Evolutionary conservation across 2,888 invertebrate species (phyloP), one percentile per base, ranked within the genome.

Genomic region (Caenorhabditis macrosperma): DNA sequence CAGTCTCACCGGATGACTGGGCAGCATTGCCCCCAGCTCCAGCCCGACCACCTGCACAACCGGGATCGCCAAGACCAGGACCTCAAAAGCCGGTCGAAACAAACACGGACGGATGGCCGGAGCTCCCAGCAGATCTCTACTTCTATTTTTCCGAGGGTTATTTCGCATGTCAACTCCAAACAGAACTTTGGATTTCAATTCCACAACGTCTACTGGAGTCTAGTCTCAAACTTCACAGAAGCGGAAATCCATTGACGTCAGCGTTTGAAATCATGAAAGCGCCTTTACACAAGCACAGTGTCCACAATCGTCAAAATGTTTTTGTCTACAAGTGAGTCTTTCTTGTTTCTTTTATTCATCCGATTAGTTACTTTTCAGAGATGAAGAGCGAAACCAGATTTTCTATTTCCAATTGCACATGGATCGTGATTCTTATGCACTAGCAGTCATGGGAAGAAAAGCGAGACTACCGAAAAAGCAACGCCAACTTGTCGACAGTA

Each of bases 91-190:
- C 15, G 5, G 5, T 15, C 15, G 38, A 38, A 38, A 38, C 9
- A 12, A 22, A n/a, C 33, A 17, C 20, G 7, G 54, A 20, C 28
- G 15, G 24, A 3, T 12, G 38, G 0, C 24, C 48, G 24, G 41
- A 41, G 3, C 28, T 64, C 10, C 50, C 30, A 5, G 28, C 22
- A 6, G 72, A 72, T 35, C 20, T 72, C 20, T 64, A 72, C 10
- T 85, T 57, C 74, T 76, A 79, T 55, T 93, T 93, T 86, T 92
- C 92, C 48, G 93, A 94, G 0, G 95, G 95, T 2, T 93, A 93
- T 90, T 95, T 95, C 90, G 93, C 94, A 48, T 95, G 95, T 90
- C 93, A 93, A 4, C 93, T 94, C n/a, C 78, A 78, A 22, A 46
- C 66, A n/a, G 75, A 78, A 59, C 26, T 80, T 9, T 86, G 84